Evolutionary conservation across 2,888 invertebrate species (phyloP), one percentile per base, ranked within the genome.

Genomic region (Drosophila sordidapex): DNA sequence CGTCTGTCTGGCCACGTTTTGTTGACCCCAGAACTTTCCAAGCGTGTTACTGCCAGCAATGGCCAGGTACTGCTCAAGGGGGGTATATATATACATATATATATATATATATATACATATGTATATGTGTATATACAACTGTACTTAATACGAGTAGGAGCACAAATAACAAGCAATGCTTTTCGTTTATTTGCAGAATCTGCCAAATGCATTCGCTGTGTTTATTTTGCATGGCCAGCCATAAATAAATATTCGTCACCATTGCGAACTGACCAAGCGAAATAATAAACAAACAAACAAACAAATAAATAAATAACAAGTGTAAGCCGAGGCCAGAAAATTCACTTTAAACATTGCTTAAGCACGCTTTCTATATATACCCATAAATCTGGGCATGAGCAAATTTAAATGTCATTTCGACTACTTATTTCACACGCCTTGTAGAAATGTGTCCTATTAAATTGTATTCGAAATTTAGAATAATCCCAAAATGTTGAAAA

Each of bases 1-100:
- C 63, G 65, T n/a, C 65, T 27, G 78, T 72, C 79, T 75, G 70
- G 68, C 80, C 80, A 76, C 79, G 79, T 74, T 79, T 79, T 79
- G 72, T 80, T 80, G 80, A 80, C 80, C 80, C 80, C 80, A 80
- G 80, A 80, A 76, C 80, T 80, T 80, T 80, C 80, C 64, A 80
- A 78, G 72, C 78, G 82, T 82, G 74, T 58, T 79, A 74, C 79
- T 81, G 74, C 63, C 70, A 35, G 56, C 27, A 10, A 54, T 25
- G 3, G 31, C 1, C 33, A 54, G 7, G 2, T 2, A 21, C 31
- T 46, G 6, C 21, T 13, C 1, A 40, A 40, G 10, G n/a, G n/a
- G n/a, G n/a, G 8, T 33, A 11, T 6, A 6, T 21, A 1, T 4
- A 13, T 21, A 2, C 6, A 21, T 21, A 35, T 25, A 11, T 5